phyloP scores from a whole-genome alignment of 2,113 vertebrate genomes.

The Serilophus lunatus region DNA sequence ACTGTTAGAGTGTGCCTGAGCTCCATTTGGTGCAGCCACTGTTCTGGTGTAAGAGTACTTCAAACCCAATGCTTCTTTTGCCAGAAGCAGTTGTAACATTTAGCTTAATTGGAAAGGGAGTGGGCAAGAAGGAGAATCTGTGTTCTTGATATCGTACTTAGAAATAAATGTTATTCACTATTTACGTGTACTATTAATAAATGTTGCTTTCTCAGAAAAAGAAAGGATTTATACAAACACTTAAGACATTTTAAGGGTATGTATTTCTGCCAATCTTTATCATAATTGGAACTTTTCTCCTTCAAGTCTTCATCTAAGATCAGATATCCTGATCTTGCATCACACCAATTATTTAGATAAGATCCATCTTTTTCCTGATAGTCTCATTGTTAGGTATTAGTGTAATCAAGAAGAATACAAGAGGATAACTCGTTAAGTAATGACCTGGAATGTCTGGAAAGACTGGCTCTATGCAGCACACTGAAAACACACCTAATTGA shows the following conservation, averaged over 20 bases:
- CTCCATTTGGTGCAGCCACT: neutral
- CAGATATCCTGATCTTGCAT: neutral
- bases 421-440: neutral
- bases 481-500: neutral
- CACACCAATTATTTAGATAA: neutral
- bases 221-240: neutral
- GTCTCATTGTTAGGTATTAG: neutral
- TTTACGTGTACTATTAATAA: neutral
- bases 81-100: neutral
- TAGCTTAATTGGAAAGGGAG: neutral
- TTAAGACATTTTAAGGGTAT: neutral
- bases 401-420: neutral
- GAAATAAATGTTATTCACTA: neutral
- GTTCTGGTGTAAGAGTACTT: neutral
- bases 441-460: neutral
- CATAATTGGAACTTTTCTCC: neutral
- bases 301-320: neutral
- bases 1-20: neutral
- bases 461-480: neutral
- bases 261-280: neutral
- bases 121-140: neutral
- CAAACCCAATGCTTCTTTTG: neutral
- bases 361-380: neutral
- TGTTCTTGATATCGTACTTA: neutral
- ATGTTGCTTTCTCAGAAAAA: neutral